phyloP scores from a whole-genome alignment of 2,888 invertebrate genomes.

The Agapostemon virescens region DNA sequence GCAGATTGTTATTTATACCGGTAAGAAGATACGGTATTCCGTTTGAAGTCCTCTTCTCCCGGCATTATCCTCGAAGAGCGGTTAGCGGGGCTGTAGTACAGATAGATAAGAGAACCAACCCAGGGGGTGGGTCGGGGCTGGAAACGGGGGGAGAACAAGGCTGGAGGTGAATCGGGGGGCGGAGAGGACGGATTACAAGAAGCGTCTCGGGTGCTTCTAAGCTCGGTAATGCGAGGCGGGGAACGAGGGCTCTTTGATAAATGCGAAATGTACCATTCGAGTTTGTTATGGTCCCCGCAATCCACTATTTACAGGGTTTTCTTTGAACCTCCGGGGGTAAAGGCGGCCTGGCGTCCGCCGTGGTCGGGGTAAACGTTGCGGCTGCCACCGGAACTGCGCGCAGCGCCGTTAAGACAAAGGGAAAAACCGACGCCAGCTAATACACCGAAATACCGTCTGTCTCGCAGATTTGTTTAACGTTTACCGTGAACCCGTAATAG shows the following conservation, averaged over 20 bases:
- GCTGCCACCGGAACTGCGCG: conserved; percentile 53
- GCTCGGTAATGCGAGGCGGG: conserved; percentile 65
- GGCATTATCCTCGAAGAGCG: conserved; percentile 64
- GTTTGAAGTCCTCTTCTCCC: conserved; percentile 67
- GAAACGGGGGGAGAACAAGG: conserved; percentile 12
- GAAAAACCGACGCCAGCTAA: conserved; percentile 26
- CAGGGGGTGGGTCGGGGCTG: not conserved
- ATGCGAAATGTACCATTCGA: conserved; percentile 71
- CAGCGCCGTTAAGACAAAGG: conserved; percentile 22
- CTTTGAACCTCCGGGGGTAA: conserved; percentile 65
- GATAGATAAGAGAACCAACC: conserved; percentile 50
- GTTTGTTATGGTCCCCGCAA: conserved; percentile 69
- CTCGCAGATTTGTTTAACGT: conserved; percentile 28
- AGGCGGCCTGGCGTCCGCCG: conserved; percentile 41
- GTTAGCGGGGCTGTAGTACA: conserved; percentile 56
- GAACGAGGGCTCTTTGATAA: conserved; percentile 70
- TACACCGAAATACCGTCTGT: conserved; percentile 34
- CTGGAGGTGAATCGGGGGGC: conserved; percentile 29
- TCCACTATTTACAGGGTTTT: conserved; percentile 69
- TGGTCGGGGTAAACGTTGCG: conserved; percentile 62
- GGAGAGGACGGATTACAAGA: conserved; percentile 69
- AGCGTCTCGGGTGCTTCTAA: conserved; percentile 68
- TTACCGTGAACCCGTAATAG: conserved; percentile 3
- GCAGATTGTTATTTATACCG: conserved; percentile 69
- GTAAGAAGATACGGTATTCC: conserved; percentile 65